Percentiles rank a stretch among this genome's conserved stretches.
phyloP scores from a whole-genome alignment of 2,113 vertebrate genomes.

The Eurystomus gularis region DNA sequence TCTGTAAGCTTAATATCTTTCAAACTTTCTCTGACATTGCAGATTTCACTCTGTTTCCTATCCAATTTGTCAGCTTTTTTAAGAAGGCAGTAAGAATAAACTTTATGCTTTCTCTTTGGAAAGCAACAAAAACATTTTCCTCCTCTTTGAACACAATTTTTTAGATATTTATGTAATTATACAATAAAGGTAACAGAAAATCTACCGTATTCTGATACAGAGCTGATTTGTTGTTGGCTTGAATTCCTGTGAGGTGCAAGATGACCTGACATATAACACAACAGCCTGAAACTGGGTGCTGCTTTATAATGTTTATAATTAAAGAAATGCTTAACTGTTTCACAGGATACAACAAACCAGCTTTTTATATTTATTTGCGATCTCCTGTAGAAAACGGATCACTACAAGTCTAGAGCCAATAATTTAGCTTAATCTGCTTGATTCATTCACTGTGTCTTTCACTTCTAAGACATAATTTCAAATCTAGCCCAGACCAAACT shows the following conservation, averaged over 20 bases:
- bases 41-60: neutral
- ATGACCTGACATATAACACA: neutral
- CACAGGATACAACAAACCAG: neutral
- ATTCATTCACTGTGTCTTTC: slow-evolving; percentile 20
- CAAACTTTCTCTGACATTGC: neutral
- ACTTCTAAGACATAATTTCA: slow-evolving; percentile 25
- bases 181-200: neutral
- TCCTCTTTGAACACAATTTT: neutral
- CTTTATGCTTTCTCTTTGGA: neutral
- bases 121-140: neutral
- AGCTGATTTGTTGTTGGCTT: neutral
- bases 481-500: slow-evolving; percentile 12
- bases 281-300: neutral
- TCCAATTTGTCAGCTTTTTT: neutral
- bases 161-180: neutral
- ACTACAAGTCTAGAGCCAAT: neutral
- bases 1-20: neutral
- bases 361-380: neutral
- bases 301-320: neutral
- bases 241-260: neutral
- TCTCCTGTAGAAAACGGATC: neutral
- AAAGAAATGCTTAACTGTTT: neutral
- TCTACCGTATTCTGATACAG: neutral
- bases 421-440: neutral
- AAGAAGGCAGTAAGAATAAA: neutral